Evolutionary conservation across 1,140 invertebrate genomes (phyloP).

Genomic region (Gryon sp.): DNA sequence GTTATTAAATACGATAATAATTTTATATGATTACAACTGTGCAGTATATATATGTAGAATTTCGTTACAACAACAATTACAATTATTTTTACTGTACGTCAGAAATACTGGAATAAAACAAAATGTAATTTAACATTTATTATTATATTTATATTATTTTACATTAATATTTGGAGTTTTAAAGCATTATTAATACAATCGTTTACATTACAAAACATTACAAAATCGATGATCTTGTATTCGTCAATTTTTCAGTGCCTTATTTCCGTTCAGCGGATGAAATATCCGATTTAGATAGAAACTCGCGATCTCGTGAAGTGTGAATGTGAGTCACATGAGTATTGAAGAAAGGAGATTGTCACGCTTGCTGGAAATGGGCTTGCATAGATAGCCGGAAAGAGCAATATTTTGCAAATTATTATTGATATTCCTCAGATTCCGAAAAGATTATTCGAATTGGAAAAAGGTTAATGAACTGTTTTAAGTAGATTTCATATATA

Average conservation of each 20-base stretch:
- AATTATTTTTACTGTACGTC: no score
- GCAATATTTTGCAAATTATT: neutral
- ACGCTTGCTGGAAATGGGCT: neutral
- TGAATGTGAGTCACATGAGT: neutral
- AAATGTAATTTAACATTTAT: no score
- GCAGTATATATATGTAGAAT: no score
- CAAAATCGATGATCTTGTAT: neutral
- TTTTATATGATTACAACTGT: neutral
- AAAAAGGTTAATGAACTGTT: no score
- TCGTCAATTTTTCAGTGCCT: neutral
- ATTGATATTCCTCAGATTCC: no score
- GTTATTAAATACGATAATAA: slow-evolving; percentile 5
- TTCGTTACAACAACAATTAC: no score
- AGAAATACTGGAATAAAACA: no score
- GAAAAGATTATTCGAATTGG: no score
- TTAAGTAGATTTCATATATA: no score
- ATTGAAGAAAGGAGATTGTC: neutral
- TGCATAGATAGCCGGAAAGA: no score
- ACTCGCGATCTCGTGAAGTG: neutral
- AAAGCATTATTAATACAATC: neutral
- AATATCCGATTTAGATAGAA: slow-evolving; percentile 1
- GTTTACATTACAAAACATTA: neutral
- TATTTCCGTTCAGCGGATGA: neutral
- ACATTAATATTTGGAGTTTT: no score
- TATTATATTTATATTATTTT: no score